Evolutionary conservation across 2,113 vertebrate species (phyloP).

Genomic region (Bubo bubo): DNA sequence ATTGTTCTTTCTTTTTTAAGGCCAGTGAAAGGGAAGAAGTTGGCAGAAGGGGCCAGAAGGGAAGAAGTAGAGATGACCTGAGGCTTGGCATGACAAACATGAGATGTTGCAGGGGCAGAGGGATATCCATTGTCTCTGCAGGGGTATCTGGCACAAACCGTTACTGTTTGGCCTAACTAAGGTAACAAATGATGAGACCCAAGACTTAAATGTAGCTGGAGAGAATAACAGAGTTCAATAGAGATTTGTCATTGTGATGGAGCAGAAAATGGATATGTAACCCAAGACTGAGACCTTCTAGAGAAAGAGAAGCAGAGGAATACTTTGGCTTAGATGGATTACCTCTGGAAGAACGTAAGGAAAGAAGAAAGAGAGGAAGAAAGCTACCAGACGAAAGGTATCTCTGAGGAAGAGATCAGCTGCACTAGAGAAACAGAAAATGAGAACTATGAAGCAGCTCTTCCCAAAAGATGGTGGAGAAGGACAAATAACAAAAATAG

Average conservation of each 20-base stretch:
- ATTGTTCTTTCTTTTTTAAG: not conserved
- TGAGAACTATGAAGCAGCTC: not conserved
- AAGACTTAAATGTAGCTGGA: not conserved
- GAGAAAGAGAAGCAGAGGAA: not conserved
- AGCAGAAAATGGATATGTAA: not conserved
- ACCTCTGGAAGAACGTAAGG: not conserved
- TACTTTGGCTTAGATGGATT: not conserved
- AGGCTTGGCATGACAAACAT: not conserved
- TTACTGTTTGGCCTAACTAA: not conserved
- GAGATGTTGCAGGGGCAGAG: not conserved
- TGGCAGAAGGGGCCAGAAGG: not conserved
- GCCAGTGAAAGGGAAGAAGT: not conserved
- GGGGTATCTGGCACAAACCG: not conserved
- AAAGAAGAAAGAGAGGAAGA: not conserved
- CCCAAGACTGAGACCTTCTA: not conserved
- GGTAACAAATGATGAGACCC: not conserved
- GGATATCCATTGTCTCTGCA: not conserved
- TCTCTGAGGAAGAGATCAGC: not conserved
- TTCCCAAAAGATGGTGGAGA: not conserved
- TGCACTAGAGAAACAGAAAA: not conserved
- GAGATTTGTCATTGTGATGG: rapidly evolving
- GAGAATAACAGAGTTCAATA: not conserved
- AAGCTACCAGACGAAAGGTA: not conserved
- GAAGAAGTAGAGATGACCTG: not conserved
- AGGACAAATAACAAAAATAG: not conserved